These are phyloP conservation scores for Pangasius sanitwongsei DNA, from an alignment of 2,797 vertebrate genomes.

Conservation along the genomic window DNA sequence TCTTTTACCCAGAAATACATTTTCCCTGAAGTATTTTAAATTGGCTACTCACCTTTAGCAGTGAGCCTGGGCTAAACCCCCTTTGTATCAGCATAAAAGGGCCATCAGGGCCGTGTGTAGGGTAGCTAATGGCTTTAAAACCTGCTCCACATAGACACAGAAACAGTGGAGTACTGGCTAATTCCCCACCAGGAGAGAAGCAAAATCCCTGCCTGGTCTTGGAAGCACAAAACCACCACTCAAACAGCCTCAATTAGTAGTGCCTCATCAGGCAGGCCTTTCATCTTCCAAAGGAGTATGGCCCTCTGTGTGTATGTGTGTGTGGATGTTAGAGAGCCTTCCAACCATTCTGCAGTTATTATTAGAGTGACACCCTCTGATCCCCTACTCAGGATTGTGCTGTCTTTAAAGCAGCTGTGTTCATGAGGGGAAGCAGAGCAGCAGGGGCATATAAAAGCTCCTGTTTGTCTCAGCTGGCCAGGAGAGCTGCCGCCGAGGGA, in stretches of 20 bases:
- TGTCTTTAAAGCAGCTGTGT: conserved; percentile 53
- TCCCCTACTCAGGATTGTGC: conserved; percentile 44
- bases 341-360: conserved; percentile 48
- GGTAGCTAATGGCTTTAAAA: conserved; percentile 66
- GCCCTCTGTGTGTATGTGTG: conserved; percentile 28
- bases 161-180: conserved; percentile 54
- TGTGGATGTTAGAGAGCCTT: conserved; percentile 30
- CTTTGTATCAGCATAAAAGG: conserved; percentile 33
- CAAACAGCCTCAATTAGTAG: conserved; percentile 75
- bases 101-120: conserved; percentile 37
- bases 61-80: conserved; percentile 53
- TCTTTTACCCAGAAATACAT: not conserved
- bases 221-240: conserved; percentile 52
- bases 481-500: conserved; percentile 35
- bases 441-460: conserved; percentile 53
- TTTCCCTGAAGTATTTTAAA: conserved; percentile 26
- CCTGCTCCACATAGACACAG: conserved; percentile 55
- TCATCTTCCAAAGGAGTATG: conserved; percentile 63
- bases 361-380: conserved; percentile 46
- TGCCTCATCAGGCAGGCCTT: conserved; percentile 68
- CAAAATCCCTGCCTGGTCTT: conserved; percentile 58
- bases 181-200: conserved; percentile 34
- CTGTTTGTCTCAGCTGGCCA: conserved; percentile 49
- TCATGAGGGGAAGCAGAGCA: conserved; percentile 37
- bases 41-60: conserved; percentile 37